Evolutionary conservation across 2,888 invertebrate genomes (phyloP).

Genomic region (Proisotoma minuta): DNA sequence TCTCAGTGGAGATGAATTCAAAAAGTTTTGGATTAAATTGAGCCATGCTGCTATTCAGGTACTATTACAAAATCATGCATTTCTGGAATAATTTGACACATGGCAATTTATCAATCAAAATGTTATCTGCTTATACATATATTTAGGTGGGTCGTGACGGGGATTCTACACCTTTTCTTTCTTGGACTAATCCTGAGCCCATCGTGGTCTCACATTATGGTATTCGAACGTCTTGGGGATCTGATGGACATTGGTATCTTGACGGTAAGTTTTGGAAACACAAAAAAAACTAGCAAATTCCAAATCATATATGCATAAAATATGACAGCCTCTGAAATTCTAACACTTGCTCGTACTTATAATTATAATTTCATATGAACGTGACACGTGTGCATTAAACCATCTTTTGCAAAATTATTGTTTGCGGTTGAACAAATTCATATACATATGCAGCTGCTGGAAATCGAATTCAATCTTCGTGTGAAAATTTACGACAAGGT

Average conservation of each 20-base stretch:
- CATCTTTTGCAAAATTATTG: too few relatives aligned
- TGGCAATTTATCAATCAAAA: background rate
- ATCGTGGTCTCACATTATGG: constrained; percentile 70
- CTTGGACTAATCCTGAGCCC: constrained; percentile 64
- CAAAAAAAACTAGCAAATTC: too few relatives aligned
- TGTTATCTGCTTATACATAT: background rate
- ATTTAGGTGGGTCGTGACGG: constrained; percentile 64
- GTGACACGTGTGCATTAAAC: too few relatives aligned
- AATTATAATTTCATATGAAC: too few relatives aligned
- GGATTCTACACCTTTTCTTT: constrained; percentile 66
- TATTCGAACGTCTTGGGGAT: constrained; percentile 82
- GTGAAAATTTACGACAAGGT: too few relatives aligned
- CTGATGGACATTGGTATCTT: constrained; percentile 73
- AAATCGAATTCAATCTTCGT: too few relatives aligned
- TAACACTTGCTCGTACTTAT: too few relatives aligned
- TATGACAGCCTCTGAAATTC: too few relatives aligned
- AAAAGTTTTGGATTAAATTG: constrained; percentile 82
- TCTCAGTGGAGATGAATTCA: constrained; percentile 67
- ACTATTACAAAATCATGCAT: background rate
- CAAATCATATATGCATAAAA: too few relatives aligned
- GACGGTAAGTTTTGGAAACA: constrained; percentile 59
- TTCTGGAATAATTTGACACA: background rate
- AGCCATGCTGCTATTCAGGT: constrained; percentile 54
- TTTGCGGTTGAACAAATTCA: too few relatives aligned
- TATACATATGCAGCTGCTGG: too few relatives aligned